Percentiles rank a stretch among this genome's conserved stretches.
Conservation (phyloP, 1,140 invertebrate species). For the Eriocheir sinensis region DNA sequence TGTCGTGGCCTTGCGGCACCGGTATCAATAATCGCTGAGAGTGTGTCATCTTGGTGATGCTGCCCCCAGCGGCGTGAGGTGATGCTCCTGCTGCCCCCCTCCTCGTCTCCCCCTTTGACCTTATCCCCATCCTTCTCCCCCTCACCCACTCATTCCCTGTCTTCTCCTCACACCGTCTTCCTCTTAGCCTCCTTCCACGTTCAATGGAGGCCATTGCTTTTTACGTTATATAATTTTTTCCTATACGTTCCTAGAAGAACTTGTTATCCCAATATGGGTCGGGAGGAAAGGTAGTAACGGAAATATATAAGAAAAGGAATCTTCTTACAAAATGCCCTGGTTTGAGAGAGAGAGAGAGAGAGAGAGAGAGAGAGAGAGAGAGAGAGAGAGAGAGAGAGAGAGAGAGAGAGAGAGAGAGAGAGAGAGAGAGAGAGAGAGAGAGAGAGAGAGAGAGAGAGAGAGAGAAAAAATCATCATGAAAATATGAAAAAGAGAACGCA, state of each 20-base stretch:
- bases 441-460: constrained; percentile 33
- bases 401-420: constrained; percentile 16
- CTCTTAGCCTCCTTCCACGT: not conserved
- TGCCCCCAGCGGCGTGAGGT: not conserved
- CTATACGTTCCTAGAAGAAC: not conserved
- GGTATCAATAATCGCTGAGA: constrained; percentile 51
- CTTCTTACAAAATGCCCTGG: too few relatives aligned
- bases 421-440: constrained; percentile 30
- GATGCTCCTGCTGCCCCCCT: not conserved
- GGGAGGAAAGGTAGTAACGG: not conserved
- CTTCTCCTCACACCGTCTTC: not conserved
- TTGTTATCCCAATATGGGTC: not conserved
- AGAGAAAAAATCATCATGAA: not conserved
- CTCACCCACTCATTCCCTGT: not conserved
- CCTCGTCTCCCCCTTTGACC: not conserved
- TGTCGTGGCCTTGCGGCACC: not conserved
- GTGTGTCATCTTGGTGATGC: not conserved
- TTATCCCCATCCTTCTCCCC: not conserved
- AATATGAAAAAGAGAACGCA: not conserved
- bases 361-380: constrained; percentile 35
- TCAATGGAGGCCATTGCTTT: not conserved
- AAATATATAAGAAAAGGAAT: constrained; percentile 29
- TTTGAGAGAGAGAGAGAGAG: constrained; percentile 50
- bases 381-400: constrained; percentile 33
- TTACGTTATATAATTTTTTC: not conserved